Base-by-base conservation (phyloP, 2,113 vertebrate species). In the Actinemys pallida region DNA sequence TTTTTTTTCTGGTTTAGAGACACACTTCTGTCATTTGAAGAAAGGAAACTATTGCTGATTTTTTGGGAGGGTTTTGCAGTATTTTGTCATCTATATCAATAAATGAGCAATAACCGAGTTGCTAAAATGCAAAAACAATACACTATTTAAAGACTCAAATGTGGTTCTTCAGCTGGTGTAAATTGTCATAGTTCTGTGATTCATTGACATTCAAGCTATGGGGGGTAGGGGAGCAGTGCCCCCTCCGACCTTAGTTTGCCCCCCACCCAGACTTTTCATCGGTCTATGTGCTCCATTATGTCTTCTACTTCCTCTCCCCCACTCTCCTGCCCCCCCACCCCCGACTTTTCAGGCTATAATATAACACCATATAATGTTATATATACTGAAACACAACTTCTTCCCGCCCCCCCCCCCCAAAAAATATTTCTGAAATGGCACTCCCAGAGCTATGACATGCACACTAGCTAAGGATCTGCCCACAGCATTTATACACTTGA, bases 111-210 rank as follows among this genome's bases (percentile, higher is more conserved):
- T 24, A 50, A 47, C n/a, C 86, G 72, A 89, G 65, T 20, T 92
- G 65, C 94, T 95, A 96, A 97, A 96, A 94, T 1, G 84, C 95
- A 95, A 96, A 90, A 92, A 95, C 86, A 89, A 91, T 42, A 50
- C 42, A 91, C 81, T 47, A 27, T 50, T 12, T 89, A 81, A 52
- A 56, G 13, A 69, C 90, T 17, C 29, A 76, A 80, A 82, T 76
- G 22, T 24, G 84, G 35, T 76, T 76, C 11, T 31, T 95, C 52
- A 54, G 19, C 53, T 53, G 90, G 62, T 3, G 6, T 86, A 81
- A 81, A 78, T 76, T 89, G 90, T 16, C 20, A 31, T 72, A 81
- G 39, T 57, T 90, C 5, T 3, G 54, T 54, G 80, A 81, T 87
- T 89, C 62, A 45, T n/a, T 52, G 29, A 19, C 3, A 8, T 27